Evolutionary conservation across 23 tunicate species (phyloP).

Genomic region (Corella eumyota): DNA sequence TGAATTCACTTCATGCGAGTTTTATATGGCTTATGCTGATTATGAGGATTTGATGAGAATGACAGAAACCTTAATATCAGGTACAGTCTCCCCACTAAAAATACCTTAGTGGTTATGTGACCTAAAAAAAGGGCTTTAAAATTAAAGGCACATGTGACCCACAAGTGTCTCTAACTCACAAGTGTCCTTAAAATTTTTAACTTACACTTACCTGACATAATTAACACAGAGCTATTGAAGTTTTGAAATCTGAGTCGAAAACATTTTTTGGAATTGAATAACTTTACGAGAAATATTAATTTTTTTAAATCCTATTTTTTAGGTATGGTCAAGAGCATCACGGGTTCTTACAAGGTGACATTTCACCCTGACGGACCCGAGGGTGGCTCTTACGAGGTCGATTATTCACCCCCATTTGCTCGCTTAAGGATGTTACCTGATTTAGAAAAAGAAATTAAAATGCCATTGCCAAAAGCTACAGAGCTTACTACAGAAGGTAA

Average conservation of each 20-base stretch:
- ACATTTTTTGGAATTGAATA: too few relatives aligned
- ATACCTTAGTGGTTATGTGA: too few relatives aligned
- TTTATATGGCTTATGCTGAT: constrained; percentile 99
- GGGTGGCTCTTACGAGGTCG: constrained; percentile 75
- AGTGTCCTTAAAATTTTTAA: too few relatives aligned
- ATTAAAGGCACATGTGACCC: too few relatives aligned
- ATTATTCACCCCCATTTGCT: constrained; percentile 89
- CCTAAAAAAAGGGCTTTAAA: too few relatives aligned
- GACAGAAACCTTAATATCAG: constrained; percentile 75
- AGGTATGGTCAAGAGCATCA: constrained; percentile 86
- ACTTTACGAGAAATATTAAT: too few relatives aligned
- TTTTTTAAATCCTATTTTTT: too few relatives aligned
- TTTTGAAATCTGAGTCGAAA: too few relatives aligned
- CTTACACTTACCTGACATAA: too few relatives aligned
- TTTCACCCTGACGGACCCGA: constrained; percentile 99
- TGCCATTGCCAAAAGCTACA: constrained; percentile 64
- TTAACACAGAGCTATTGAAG: too few relatives aligned
- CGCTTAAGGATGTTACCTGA: constrained; percentile 91
- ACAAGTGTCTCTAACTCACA: too few relatives aligned
- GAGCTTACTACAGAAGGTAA: constrained; percentile 71
- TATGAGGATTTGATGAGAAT: constrained; percentile 85
- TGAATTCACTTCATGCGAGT: constrained; percentile 96
- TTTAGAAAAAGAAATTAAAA: constrained; percentile 66
- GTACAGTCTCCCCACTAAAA: constrained; percentile 10
- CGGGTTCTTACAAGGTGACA: constrained; percentile 68